A percentile compares a stretch with the other conserved stretches of the same genome.
phyloP scores from a whole-genome alignment of 1,140 invertebrate species.

The Saccostrea cuccullata region DNA sequence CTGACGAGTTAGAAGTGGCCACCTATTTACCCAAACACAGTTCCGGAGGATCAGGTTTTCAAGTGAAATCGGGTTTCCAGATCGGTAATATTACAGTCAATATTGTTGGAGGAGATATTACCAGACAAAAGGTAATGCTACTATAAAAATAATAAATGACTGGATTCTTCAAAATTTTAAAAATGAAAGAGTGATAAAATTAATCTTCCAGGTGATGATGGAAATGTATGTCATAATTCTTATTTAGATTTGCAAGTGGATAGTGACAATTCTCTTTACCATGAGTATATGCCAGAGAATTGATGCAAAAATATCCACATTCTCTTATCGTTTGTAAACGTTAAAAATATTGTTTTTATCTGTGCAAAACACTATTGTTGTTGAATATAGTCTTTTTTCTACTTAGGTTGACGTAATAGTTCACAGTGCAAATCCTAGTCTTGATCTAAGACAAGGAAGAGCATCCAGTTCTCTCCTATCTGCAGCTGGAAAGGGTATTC shows the following conservation, averaged over 20 bases:
- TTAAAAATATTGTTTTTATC: no score
- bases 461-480: slow-evolving; percentile 63
- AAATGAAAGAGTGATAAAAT: no score
- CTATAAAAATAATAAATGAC: no score
- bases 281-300: no score
- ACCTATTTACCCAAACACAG: neutral
- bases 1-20: neutral
- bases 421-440: slow-evolving; percentile 58
- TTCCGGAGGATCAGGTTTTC: neutral
- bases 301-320: no score
- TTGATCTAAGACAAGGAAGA: slow-evolving; percentile 62
- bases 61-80: neutral
- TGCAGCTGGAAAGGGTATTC: slow-evolving; percentile 58
- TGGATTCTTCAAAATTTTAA: no score
- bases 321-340: no score
- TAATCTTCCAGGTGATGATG: no score
- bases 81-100: neutral
- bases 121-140: neutral
- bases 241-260: no score
- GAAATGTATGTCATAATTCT: no score
- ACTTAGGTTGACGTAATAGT: slow-evolving; percentile 69
- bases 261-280: no score
- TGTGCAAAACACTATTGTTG: no score
- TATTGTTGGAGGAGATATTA: slow-evolving; percentile 1
- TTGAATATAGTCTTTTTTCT: neutral